These are phyloP conservation scores for Catocala nupta DNA, from an alignment of 2,888 invertebrate genomes.

Conservation along the genomic window DNA sequence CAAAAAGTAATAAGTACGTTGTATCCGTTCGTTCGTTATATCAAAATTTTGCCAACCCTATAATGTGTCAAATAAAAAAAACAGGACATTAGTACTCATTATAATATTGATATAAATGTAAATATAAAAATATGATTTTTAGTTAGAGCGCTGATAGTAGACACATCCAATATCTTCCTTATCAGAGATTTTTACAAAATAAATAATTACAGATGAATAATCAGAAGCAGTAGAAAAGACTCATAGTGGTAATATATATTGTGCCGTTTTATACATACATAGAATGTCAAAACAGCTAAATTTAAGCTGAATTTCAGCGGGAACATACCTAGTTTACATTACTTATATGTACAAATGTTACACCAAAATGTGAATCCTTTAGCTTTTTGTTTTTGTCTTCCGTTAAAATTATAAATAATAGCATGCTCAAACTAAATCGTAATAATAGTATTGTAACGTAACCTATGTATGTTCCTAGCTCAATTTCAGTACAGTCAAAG, in stretches of 20 bases:
- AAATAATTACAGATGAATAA: conserved; percentile 23
- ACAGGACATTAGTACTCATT: conserved; percentile 57
- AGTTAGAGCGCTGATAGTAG: conserved; percentile 57
- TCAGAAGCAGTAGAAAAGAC: conserved; percentile 28
- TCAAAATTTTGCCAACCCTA: conserved; percentile 65
- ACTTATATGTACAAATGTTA: not conserved
- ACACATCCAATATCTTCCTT: conserved; percentile 51
- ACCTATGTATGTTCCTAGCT: conserved; percentile 10
- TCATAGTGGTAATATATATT: conserved; percentile 26
- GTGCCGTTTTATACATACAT: conserved; percentile 37
- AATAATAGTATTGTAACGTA: too few species aligned
- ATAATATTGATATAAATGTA: conserved; percentile 59
- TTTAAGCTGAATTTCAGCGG: conserved; percentile 14
- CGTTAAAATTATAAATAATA: not conserved
- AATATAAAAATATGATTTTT: conserved; percentile 58
- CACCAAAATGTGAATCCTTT: not conserved
- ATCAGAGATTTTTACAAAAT: conserved; percentile 45
- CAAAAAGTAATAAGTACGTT: conserved; percentile 30
- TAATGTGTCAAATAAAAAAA: conserved; percentile 73
- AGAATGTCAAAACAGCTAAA: conserved; percentile 18
- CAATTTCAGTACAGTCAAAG: conserved; percentile 15
- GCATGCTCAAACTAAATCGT: too few species aligned
- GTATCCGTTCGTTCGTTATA: conserved; percentile 47
- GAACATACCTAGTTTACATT: conserved; percentile 27
- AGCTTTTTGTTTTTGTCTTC: not conserved